Evolutionary conservation across 2,113 vertebrate genomes (phyloP).

Genomic region (Tychaedon coryphoeus): DNA sequence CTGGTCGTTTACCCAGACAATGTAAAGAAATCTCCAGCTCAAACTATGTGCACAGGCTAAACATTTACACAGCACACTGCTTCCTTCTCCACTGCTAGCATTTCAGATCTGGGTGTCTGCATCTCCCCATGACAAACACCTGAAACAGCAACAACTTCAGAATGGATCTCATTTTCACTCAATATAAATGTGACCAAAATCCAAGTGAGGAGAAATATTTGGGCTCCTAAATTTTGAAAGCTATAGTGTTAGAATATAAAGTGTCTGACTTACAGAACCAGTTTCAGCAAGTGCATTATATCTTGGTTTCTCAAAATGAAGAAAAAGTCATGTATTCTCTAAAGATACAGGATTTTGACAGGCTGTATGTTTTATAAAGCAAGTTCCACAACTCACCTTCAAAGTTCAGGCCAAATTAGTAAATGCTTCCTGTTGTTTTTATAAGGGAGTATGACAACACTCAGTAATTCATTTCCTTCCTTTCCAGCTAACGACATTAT

Average conservation of each 20-base stretch:
- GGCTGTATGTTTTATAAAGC: background rate
- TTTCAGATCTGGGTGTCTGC: background rate
- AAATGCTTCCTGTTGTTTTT: background rate
- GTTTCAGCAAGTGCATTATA: background rate
- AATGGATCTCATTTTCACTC: background rate
- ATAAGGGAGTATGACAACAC: background rate
- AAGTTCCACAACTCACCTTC: background rate
- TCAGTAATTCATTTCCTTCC: background rate
- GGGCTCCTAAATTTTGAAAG: background rate
- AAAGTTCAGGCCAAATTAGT: background rate
- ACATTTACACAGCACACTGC: background rate
- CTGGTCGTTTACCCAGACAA: background rate
- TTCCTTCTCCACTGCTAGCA: background rate
- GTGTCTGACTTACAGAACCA: background rate
- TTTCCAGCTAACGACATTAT: accelerated
- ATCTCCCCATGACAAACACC: background rate
- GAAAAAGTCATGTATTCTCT: background rate
- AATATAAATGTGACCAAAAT: background rate
- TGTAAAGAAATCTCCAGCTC: background rate
- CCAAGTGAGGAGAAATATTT: background rate
- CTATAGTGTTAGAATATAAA: background rate
- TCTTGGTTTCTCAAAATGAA: background rate
- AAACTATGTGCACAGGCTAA: background rate
- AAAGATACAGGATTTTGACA: accelerated
- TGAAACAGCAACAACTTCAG: background rate